Percentiles rank a stretch among this genome's conserved stretches.
Evolutionary conservation across 2,888 invertebrate species (phyloP).

Genomic region (Apoda limacodes): DNA sequence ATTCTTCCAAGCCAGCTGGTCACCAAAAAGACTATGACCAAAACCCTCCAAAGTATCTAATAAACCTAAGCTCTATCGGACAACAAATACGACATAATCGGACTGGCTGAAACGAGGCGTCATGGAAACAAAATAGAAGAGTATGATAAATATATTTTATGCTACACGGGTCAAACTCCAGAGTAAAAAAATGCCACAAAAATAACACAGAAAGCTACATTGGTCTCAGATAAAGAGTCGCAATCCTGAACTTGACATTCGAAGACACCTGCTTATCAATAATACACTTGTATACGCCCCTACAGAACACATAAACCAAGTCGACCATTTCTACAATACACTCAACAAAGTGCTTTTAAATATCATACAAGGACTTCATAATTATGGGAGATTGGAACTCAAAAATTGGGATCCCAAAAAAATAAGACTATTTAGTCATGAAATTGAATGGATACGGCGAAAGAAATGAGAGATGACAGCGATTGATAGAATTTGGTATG

Average conservation of each 20-base stretch:
- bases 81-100: slow-evolving; percentile 18
- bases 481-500: too few relatives aligned
- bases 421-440: too few relatives aligned
- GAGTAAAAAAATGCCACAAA: slow-evolving; percentile 11
- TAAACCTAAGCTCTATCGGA: too few relatives aligned
- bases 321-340: slow-evolving; percentile 15
- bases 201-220: slow-evolving; percentile 5
- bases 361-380: too few relatives aligned
- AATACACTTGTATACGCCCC: too few relatives aligned
- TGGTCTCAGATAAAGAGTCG: slow-evolving; percentile 13
- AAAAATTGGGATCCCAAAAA: too few relatives aligned
- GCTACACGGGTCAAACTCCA: slow-evolving; percentile 11
- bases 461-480: too few relatives aligned
- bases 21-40: slow-evolving; percentile 20
- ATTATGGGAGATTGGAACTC: too few relatives aligned
- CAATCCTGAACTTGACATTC: slow-evolving; percentile 8
- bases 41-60: slow-evolving; percentile 19
- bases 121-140: slow-evolving; percentile 15
- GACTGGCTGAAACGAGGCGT: slow-evolving; percentile 12
- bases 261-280: slow-evolving; percentile 4
- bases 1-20: too few relatives aligned
- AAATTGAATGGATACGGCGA: too few relatives aligned
- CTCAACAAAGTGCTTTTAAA: too few relatives aligned
- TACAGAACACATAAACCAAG: slow-evolving; percentile 15
- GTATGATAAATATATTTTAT: slow-evolving; percentile 11